Evolutionary conservation across 2,888 invertebrate species (phyloP).

Genomic region (Ophion costatus): DNA sequence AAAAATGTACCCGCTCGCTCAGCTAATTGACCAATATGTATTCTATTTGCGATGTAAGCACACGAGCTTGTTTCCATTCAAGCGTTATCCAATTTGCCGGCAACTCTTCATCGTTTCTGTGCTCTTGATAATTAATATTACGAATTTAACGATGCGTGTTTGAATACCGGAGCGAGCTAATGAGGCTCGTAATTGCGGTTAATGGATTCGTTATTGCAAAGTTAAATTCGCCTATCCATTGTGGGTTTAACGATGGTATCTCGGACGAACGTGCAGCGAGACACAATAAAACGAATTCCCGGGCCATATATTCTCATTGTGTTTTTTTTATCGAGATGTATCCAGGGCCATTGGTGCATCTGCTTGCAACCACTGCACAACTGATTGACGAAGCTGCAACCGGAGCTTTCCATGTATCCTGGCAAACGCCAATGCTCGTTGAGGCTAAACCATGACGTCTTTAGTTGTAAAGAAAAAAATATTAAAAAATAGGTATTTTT

Average conservation of each 20-base stretch:
- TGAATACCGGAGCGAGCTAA: slow-evolving; percentile 40
- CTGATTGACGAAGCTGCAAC: too few relatives aligned
- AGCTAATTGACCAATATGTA: slow-evolving; percentile 3
- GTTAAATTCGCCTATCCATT: slow-evolving; percentile 21
- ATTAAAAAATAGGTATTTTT: too few relatives aligned
- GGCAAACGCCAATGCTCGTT: too few relatives aligned
- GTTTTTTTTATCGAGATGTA: slow-evolving; percentile 3
- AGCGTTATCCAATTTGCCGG: slow-evolving; percentile 35
- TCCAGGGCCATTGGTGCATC: too few relatives aligned
- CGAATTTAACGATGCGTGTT: slow-evolving; percentile 54
- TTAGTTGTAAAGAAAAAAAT: too few relatives aligned
- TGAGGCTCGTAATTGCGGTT: slow-evolving; percentile 52
- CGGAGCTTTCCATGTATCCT: too few relatives aligned
- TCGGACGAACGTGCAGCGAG: not conserved
- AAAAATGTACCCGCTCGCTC: not conserved
- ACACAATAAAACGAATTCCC: slow-evolving; percentile 12
- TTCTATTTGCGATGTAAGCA: slow-evolving; percentile 10
- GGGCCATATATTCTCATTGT: not conserved
- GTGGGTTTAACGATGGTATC: slow-evolving; percentile 35
- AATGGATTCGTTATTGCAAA: slow-evolving; percentile 57
- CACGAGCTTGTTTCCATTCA: not conserved
- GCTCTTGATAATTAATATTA: slow-evolving; percentile 54
- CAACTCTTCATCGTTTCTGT: slow-evolving; percentile 14
- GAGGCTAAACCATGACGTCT: too few relatives aligned
- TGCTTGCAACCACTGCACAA: too few relatives aligned